Percentiles rank a stretch among this genome's conserved stretches.
These are phyloP conservation scores for Platygyra sinensis DNA, from an alignment of 64 coral and sea anemone genomes.

Conservation along the genomic window DNA sequence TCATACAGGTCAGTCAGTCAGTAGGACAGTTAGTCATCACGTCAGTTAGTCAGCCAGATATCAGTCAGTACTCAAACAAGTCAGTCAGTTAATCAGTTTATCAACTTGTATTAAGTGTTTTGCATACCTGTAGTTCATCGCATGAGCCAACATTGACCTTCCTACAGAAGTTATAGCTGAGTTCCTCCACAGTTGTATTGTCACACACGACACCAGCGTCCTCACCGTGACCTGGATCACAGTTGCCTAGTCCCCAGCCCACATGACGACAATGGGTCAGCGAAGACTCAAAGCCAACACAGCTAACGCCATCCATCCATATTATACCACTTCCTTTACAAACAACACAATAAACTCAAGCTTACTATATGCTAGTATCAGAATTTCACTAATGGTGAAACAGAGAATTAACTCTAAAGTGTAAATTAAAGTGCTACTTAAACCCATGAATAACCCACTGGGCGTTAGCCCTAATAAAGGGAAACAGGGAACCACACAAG, in stretches of 20 bases:
- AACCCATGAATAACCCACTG: too few species aligned
- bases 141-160: constrained; percentile 46
- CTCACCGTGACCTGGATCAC: constrained; percentile 54
- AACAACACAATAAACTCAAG: neutral
- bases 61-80: too few species aligned
- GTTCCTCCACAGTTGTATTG: constrained; percentile 77
- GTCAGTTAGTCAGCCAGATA: too few species aligned
- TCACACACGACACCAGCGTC: constrained; percentile 86
- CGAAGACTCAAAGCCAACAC: constrained; percentile 75
- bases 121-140: constrained; percentile 3
- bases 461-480: too few species aligned
- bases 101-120: neutral
- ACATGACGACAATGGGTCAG: constrained; percentile 66
- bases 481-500: too few species aligned
- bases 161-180: constrained; percentile 85
- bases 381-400: too few species aligned
- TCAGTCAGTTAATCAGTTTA: too few species aligned
- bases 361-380: too few species aligned
- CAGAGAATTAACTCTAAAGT: too few species aligned
- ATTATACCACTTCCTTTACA: constrained; percentile 63
- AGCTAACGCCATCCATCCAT: constrained; percentile 86
- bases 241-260: constrained; percentile 83
- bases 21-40: too few species aligned
- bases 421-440: too few species aligned
- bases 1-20: too few species aligned